A percentile compares a stretch with the other conserved stretches of the same genome.
Evolutionary conservation across 2,113 vertebrate species (phyloP).

Genomic region (Oryzias melastigma): DNA sequence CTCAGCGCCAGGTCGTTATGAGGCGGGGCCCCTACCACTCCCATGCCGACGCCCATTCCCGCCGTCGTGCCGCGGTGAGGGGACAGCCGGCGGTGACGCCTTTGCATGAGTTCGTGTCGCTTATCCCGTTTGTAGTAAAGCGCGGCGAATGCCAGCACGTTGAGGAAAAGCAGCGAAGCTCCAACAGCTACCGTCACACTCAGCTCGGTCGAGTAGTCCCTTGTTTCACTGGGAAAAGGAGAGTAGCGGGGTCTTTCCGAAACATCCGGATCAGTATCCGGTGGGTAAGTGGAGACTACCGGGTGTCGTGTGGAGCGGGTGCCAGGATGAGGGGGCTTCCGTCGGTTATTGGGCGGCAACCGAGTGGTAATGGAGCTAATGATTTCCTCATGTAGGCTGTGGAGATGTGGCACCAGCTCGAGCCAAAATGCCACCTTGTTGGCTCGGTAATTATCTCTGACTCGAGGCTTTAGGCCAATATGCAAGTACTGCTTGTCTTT

Average conservation of each 20-base stretch:
- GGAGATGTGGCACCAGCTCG: slow-evolving; percentile 95
- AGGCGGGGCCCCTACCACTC: slow-evolving; percentile 70
- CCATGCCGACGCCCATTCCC: slow-evolving; percentile 70
- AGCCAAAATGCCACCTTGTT: slow-evolving; percentile 99
- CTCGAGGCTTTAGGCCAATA: slow-evolving; percentile 96
- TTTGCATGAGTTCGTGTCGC: slow-evolving; percentile 92
- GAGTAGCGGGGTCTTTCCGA: slow-evolving; percentile 82
- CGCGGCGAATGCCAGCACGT: slow-evolving; percentile 95
- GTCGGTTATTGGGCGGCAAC: slow-evolving; percentile 79
- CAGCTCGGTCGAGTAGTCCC: slow-evolving; percentile 97
- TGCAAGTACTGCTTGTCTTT: slow-evolving; percentile 99
- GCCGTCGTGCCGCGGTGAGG: slow-evolving; percentile 83
- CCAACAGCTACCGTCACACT: slow-evolving; percentile 97
- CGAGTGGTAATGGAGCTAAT: slow-evolving; percentile 86
- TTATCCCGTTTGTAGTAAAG: slow-evolving; percentile 99
- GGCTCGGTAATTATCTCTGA: slow-evolving; percentile 97
- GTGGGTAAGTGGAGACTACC: slow-evolving; percentile 84
- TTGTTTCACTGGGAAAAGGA: slow-evolving; percentile 89
- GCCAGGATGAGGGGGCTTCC: slow-evolving; percentile 71
- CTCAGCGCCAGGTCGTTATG: slow-evolving; percentile 93
- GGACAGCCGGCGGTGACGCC: slow-evolving; percentile 82
- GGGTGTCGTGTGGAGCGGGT: slow-evolving; percentile 58
- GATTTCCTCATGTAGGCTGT: slow-evolving; percentile 88
- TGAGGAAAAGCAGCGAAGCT: slow-evolving; percentile 94
- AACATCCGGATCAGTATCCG: slow-evolving; percentile 83